Base-by-base conservation (phyloP, 1,140 invertebrate genomes). In the Lerema accius region DNA sequence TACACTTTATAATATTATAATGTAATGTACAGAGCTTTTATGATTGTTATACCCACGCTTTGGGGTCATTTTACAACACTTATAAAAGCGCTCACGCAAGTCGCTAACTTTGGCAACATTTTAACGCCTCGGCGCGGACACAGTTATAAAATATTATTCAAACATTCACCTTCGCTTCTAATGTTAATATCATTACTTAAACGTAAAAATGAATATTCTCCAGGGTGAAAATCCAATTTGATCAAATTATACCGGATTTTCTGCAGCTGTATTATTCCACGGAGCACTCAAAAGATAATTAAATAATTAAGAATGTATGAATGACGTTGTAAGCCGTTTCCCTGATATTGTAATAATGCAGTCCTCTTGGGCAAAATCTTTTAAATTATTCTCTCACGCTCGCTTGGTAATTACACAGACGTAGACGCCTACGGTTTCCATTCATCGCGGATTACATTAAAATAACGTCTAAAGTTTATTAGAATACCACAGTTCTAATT, bases 241-340 rank as follows among this genome's bases (percentile, higher is more conserved):
- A 85, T 83, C 79, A 82, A 84, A 85, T 86, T 85, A 82, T 73
- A 72, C 63, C 67, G 77, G 78, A 82, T 85, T 85, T 84, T 82
- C 78, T 86, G 76, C 77, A 82, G 76, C 73, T 74, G 73, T 75
- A 74, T 80, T 79, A 75, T 82, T 69, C 74, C 73, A 77, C 70
- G 68, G 71, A 79, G 78, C 78, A 82, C 84, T 89, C 78, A 78
- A 77, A 86, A 84, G 86, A 86, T 87, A 89, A 89, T 89, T 86
- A 89, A 89, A 87, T 89, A 89, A 87, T 89, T 89, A 87, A 87
- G 76, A 89, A 86, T 89, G 84, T 86, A 87, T 89, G 86, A 89
- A 86, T 89, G 81, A 89, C 79, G 80, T 71, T 76, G 81, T 84
- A 84, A 86, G 79, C 80, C 79, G 80, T 86, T 86, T 83, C 77